phyloP scores from a whole-genome alignment of 2,797 vertebrate genomes.

The Pseudochirops corinnae region DNA sequence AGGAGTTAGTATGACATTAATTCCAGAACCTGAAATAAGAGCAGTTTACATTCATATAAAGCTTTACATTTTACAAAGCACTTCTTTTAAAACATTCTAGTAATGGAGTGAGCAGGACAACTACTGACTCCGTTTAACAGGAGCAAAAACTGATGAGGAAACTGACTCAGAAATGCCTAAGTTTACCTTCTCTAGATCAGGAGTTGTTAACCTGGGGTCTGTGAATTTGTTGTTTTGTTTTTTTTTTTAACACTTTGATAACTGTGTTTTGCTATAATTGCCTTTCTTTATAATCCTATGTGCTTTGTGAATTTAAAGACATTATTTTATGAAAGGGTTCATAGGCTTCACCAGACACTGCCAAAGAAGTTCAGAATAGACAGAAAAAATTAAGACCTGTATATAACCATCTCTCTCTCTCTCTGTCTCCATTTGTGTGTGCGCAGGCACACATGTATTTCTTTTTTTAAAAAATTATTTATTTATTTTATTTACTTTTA shows the following conservation, averaged over 20 bases:
- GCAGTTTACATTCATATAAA: not conserved
- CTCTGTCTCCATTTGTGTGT: not conserved
- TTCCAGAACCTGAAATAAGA: not conserved
- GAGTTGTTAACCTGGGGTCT: not conserved
- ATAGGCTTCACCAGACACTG: not conserved
- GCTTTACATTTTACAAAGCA: not conserved
- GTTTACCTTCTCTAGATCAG: not conserved
- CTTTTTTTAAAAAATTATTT: no score
- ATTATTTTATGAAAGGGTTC: not conserved
- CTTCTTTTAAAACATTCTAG: not conserved
- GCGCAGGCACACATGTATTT: no score
- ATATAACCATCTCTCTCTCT: not conserved
- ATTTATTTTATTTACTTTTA: no score
- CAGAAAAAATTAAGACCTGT: not conserved
- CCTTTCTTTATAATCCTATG: not conserved
- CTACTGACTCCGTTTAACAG: not conserved
- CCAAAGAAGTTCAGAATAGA: not conserved
- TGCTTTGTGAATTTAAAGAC: not conserved
- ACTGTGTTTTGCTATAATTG: not conserved
- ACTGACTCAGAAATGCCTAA: not conserved
- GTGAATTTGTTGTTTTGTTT: not conserved
- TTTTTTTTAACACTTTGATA: not conserved
- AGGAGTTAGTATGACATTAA: not conserved
- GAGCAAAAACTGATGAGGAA: not conserved
- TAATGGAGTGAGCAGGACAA: not conserved